phyloP scores from a whole-genome alignment of 2,888 invertebrate genomes.

The Lutraria lutraria region DNA sequence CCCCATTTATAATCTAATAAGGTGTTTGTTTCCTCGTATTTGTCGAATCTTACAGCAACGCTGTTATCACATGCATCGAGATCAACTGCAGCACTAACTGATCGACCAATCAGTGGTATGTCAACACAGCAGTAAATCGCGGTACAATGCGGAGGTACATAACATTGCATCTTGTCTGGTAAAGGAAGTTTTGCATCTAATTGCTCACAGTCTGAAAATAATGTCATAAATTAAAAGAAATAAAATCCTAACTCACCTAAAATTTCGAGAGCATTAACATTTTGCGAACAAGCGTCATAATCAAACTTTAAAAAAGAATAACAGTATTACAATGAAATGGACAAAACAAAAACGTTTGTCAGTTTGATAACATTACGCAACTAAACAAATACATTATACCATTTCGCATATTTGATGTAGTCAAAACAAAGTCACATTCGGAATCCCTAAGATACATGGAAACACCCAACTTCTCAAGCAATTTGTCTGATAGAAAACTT shows the following conservation, averaged over 20 bases:
- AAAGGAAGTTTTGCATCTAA: constrained; percentile 35
- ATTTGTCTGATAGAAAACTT: constrained; percentile 46
- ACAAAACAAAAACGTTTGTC: too few species aligned
- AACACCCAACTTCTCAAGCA: constrained; percentile 59
- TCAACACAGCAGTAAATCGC: constrained; percentile 70
- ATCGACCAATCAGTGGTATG: constrained; percentile 60
- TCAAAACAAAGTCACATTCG: constrained; percentile 8
- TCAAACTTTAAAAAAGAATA: too few species aligned
- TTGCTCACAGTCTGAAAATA: constrained; percentile 17
- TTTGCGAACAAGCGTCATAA: too few species aligned
- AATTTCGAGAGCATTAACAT: too few species aligned
- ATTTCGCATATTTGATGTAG: background rate
- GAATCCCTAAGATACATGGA: constrained; percentile 44
- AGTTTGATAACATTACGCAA: too few species aligned
- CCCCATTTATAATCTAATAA: constrained; percentile 74
- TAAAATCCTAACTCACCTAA: too few species aligned
- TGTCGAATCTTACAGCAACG: constrained; percentile 72
- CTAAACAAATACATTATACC: too few species aligned
- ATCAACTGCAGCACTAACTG: constrained; percentile 69
- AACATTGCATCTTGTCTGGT: constrained; percentile 62
- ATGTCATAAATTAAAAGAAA: too few species aligned
- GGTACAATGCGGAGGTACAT: constrained; percentile 61
- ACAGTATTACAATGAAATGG: too few species aligned
- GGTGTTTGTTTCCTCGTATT: constrained; percentile 58
- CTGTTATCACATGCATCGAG: constrained; percentile 74